Evolutionary conservation across 1,140 invertebrate species (phyloP), one percentile per base, ranked within the genome.

Genomic region (Pseudomyrmex pallidus): DNA sequence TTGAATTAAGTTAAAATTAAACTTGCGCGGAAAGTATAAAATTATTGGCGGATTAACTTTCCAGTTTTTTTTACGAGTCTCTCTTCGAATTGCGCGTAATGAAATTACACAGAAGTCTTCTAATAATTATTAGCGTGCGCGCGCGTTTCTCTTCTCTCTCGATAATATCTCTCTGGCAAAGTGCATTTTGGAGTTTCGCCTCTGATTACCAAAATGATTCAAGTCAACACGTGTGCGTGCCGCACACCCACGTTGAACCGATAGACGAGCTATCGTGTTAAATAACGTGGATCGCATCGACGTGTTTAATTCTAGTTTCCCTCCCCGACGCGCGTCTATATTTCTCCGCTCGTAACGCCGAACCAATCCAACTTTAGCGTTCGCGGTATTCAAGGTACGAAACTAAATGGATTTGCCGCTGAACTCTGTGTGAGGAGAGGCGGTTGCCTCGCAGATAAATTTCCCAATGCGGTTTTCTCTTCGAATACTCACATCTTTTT

Each of bases 371-470:
- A 74, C 68, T 86, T 61, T 66, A 67, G 70, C 44, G 56, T 78
- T 72, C 61, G 59, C 2, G 17, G 74, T 87, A 87, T 87, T 87
- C 82, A 66, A 87, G 61, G 68, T 74, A 59, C 85, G 63, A 57
- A 73, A 64, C 82, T 72, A 78, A 84, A 87, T 87, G 86, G 86
- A 87, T 87, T 80, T 74, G 85, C 9, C 67, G 82, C 5, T 73
- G 82, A 87, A 87, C 85, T 80, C 67, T 7, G 35, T 7, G 35
- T 5, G 35, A 35, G 35, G 7, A 35, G 35, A 35, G 35, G 35
- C 12, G 44, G 48, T 73, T 20, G 22, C 68, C 48, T 59, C 74
- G 76, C 74, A 80, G 59, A 78, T 56, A 44, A 73, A 50, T 61
- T 61, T 12, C 13, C 64, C n/a, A 46, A 15, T 50, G 64, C 59